Percentiles rank a stretch among this genome's conserved stretches.
phyloP scores from a whole-genome alignment of 1,140 invertebrate species.

The Camponotus vicinus region DNA sequence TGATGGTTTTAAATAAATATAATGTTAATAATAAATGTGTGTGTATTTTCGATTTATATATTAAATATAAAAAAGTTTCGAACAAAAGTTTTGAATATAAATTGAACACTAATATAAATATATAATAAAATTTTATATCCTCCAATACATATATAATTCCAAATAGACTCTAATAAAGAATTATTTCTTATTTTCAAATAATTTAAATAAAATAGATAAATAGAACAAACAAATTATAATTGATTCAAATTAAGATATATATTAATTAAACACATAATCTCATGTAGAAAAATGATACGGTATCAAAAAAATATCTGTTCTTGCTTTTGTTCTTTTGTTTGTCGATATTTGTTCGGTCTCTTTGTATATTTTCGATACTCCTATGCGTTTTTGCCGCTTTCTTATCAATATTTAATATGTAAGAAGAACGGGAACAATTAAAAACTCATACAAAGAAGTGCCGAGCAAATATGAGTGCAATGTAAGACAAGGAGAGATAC shows the following conservation, averaged over 20 bases:
- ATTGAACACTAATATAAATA: background rate
- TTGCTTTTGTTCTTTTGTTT: background rate
- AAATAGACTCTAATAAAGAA: background rate
- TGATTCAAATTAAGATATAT: background rate
- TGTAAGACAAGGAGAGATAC: slow-evolving; percentile 68
- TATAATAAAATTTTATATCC: background rate
- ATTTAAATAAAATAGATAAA: background rate
- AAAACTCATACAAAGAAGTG: slow-evolving; percentile 3
- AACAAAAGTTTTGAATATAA: background rate
- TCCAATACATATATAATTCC: background rate
- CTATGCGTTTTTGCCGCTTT: background rate
- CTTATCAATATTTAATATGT: slow-evolving; percentile 26
- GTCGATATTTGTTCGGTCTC: too few species aligned
- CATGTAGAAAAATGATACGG: background rate
- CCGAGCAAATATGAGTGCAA: slow-evolving; percentile 27
- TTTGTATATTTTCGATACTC: background rate
- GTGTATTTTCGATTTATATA: background rate
- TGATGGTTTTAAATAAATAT: background rate
- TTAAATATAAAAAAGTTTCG: background rate
- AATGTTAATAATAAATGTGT: too few species aligned
- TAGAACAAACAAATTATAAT: background rate
- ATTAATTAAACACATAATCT: background rate
- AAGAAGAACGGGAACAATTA: background rate
- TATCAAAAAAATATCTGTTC: background rate
- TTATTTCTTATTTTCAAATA: background rate